A percentile compares a stretch with the other conserved stretches of the same genome.
phyloP scores from a whole-genome alignment of 2,113 vertebrate species.

The Sakesphorus luctuosus region DNA sequence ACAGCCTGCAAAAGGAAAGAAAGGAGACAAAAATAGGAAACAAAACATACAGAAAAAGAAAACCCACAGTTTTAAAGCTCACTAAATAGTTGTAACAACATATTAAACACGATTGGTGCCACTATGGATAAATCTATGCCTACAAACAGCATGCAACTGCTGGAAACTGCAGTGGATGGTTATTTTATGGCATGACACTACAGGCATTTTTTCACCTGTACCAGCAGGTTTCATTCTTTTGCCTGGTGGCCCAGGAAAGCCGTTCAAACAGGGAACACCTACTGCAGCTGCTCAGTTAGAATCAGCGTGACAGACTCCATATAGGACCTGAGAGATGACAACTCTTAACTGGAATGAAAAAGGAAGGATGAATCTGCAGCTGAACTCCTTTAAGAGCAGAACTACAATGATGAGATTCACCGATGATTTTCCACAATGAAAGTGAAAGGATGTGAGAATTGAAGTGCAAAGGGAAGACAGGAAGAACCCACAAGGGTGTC shows the following conservation, averaged over 20 bases:
- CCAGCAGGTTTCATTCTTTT: conserved; percentile 24
- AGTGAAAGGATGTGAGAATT: background rate
- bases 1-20: background rate
- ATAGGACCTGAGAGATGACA: background rate
- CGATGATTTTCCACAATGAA: background rate
- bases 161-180: background rate
- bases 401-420: background rate
- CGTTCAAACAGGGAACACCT: background rate
- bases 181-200: background rate
- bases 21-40: background rate
- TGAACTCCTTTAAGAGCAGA: background rate
- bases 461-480: background rate
- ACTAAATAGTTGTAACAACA: background rate
- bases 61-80: background rate
- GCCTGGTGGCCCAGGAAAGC: background rate
- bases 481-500: background rate
- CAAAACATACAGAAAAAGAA: background rate
- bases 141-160: background rate
- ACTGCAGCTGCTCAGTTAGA: conserved; percentile 30
- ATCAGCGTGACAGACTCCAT: background rate
- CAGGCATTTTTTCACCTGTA: conserved; percentile 37
- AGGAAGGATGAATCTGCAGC: background rate
- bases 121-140: background rate
- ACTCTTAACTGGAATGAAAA: conserved; percentile 13
- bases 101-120: background rate